Evolutionary conservation across 1,140 invertebrate genomes (phyloP), one percentile per base, ranked within the genome.

Genomic region (Anastrepha ludens): DNA sequence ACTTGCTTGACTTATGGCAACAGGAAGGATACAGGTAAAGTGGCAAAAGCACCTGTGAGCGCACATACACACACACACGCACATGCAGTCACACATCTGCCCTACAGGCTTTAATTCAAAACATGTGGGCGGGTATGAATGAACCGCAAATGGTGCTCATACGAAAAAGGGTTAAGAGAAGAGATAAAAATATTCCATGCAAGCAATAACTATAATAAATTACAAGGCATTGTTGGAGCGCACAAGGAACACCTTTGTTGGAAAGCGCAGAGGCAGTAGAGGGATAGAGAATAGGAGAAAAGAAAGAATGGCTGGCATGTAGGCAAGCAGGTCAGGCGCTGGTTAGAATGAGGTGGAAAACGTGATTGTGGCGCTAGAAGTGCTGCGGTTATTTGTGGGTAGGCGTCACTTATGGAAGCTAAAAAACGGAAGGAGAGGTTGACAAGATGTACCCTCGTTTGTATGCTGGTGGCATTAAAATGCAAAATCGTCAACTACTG

Each of bases 1-100:
- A 81, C 74, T 81, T 81, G 74, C 55, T 81, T 81, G 74, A 81
- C 44, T 81, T 81, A 81, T 81, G 74, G 74, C 74, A 55, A 81
- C 44, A 20, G 74, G 74, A 81, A 81, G 74, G 74, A 81, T 81
- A n/a, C 17, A 81, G 74, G 47, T 41, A 81, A 81, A 81, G 74
- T 81, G 74, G 74, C 74, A 81, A 81, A 81, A 81, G 74, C 74
- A 81, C 74, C 74, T 81, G 74, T 81, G 47, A n/a, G 17, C 74
- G 44, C 74, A 81, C 17, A 81, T 41, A 50, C 13, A n/a, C 11
- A 39, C 29, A 39, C 29, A 67, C 29, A 29, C 29, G 29, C 29
- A 1, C 64, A 39, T 6, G 29, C 64, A 8, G 50, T 62, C 60
- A 15, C 60, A 62, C 64, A 20, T 7, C 5, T 1, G 39, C 6